Percentiles rank a stretch among this genome's conserved stretches.
Conservation (phyloP, 2,113 vertebrate genomes). For the Typhlomys cinereus region DNA sequence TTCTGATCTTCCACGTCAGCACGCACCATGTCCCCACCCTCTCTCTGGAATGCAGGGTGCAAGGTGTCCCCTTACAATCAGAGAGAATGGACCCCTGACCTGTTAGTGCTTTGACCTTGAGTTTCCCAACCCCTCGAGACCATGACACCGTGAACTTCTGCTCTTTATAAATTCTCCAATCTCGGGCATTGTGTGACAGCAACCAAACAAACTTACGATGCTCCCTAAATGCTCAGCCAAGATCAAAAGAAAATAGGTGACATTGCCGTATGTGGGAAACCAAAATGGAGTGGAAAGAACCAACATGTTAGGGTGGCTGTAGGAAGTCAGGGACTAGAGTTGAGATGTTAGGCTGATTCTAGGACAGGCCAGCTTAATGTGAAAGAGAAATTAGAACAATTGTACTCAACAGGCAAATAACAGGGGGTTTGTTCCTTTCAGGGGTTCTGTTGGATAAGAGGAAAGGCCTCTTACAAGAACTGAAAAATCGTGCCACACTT, state of each 20-base stretch:
- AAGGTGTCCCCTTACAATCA: background rate
- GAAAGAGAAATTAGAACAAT: background rate
- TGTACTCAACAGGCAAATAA: fast-evolving
- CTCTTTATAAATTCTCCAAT: background rate
- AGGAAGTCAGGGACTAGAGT: background rate
- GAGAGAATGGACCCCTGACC: background rate
- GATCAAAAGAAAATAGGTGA: background rate
- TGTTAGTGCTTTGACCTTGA: background rate
- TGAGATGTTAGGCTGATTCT: background rate
- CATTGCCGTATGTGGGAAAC: background rate
- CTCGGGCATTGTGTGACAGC: background rate
- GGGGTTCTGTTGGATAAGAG: background rate
- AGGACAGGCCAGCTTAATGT: fast-evolving
- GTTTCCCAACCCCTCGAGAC: background rate
- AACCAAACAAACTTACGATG: background rate
- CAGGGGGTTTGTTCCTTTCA: background rate
- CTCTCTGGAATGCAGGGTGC: background rate
- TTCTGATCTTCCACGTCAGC: background rate
- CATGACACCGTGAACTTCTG: background rate
- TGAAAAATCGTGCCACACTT: background rate
- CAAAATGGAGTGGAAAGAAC: background rate
- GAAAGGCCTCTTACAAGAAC: background rate
- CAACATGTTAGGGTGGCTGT: background rate
- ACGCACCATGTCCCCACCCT: too few relatives aligned
- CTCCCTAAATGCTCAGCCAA: background rate